Percentiles rank a stretch among this genome's conserved stretches.
Conservation (phyloP, 2,113 vertebrate genomes). For the Pyrgilauda ruficollis region DNA sequence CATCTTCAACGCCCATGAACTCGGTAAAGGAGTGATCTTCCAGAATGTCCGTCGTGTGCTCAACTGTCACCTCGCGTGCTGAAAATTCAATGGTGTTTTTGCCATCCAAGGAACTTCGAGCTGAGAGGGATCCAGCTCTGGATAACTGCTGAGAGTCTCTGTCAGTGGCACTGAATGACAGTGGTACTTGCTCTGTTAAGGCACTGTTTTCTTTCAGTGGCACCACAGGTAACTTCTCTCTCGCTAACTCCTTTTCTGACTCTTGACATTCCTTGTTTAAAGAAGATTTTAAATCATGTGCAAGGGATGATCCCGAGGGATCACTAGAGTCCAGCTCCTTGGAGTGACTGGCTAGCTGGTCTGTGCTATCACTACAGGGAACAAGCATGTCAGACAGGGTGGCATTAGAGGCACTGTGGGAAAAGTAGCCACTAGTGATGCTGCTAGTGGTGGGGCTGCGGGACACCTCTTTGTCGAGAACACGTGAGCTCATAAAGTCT, state of each 20-base stretch:
- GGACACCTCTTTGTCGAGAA: constrained; percentile 82
- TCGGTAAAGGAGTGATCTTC: constrained; percentile 88
- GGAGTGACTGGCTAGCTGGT: constrained; percentile 78
- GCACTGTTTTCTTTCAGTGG: constrained; percentile 76
- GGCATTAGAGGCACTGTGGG: constrained; percentile 93
- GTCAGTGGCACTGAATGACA: constrained; percentile 28
- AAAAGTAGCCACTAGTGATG: constrained; percentile 96
- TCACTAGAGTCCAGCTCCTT: constrained; percentile 72
- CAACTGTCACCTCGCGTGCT: constrained; percentile 59
- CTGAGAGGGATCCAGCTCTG: constrained; percentile 44
- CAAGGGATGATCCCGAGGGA: neutral
- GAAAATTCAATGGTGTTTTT: constrained; percentile 58
- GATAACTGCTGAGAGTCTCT: constrained; percentile 26
- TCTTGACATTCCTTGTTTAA: constrained; percentile 73
- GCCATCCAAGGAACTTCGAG: constrained; percentile 6
- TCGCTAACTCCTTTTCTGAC: constrained; percentile 60
- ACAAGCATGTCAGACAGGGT: constrained; percentile 92
- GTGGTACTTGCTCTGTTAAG: constrained; percentile 67
- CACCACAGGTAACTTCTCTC: constrained; percentile 19
- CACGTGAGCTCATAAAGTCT: constrained; percentile 73
- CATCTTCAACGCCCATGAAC: constrained; percentile 91
- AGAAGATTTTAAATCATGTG: constrained; percentile 46
- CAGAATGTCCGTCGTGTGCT: constrained; percentile 63
- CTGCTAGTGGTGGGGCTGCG: constrained; percentile 96
- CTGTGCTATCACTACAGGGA: constrained; percentile 88